A percentile compares a stretch with the other conserved stretches of the same genome.
Evolutionary conservation across 1,140 invertebrate genomes (phyloP).

Genomic region (Gryllus bimaculatus): DNA sequence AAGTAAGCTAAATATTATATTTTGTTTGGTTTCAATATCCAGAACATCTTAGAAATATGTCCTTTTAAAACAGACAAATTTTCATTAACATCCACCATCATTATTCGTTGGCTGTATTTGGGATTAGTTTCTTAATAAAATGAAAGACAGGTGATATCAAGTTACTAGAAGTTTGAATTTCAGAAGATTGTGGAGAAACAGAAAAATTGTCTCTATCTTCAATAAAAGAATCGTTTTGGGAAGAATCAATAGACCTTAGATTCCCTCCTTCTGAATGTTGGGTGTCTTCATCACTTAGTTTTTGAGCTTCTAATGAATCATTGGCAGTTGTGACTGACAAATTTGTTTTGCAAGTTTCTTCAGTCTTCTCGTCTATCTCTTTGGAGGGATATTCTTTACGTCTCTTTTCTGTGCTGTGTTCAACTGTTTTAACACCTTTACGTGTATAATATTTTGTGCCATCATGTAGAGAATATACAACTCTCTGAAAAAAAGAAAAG

Average conservation of each 20-base stretch:
- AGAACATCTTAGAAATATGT: too few relatives aligned
- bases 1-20: too few relatives aligned
- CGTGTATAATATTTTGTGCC: background rate
- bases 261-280: background rate
- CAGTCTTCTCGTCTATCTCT: background rate
- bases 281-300: too few relatives aligned
- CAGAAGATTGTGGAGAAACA: background rate
- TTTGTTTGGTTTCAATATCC: too few relatives aligned
- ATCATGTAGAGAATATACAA: background rate
- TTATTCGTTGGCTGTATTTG: background rate
- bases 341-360: background rate
- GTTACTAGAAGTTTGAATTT: background rate
- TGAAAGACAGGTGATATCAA: background rate
- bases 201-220: too few relatives aligned
- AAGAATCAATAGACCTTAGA: background rate
- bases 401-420: background rate
- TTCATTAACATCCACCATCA: background rate
- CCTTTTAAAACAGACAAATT: background rate
- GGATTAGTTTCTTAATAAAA: background rate
- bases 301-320: too few relatives aligned
- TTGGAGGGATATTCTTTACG: background rate
- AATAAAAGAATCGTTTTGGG: background rate
- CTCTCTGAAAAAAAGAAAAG: background rate
- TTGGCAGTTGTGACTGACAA: too few relatives aligned
- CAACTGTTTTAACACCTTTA: background rate